Evolutionary conservation across 2,113 vertebrate species (phyloP).

Genomic region (Bothrops jararaca): DNA sequence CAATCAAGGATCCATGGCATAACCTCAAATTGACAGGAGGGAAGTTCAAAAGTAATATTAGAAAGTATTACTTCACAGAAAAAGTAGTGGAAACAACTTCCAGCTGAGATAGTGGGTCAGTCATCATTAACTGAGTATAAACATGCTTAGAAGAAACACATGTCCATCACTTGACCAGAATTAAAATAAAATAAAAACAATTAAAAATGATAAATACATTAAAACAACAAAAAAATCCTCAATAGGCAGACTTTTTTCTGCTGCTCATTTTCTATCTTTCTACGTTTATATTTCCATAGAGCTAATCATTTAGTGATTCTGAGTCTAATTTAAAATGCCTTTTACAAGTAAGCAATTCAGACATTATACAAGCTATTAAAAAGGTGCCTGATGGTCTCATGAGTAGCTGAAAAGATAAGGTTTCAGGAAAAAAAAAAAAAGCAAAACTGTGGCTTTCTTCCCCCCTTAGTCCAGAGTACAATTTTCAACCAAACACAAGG

Average conservation of each 20-base stretch:
- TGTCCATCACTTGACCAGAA: neutral
- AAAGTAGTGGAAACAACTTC: neutral
- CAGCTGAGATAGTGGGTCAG: neutral
- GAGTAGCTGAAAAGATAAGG: neutral
- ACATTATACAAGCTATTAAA: neutral
- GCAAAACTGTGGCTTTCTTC: neutral
- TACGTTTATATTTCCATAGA: neutral
- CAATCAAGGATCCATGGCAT: neutral
- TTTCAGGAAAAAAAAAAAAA: neutral
- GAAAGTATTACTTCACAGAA: neutral
- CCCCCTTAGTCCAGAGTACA: neutral
- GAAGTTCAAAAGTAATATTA: neutral
- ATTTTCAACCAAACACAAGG: neutral
- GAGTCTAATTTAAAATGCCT: neutral
- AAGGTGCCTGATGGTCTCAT: neutral
- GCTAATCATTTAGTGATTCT: neutral
- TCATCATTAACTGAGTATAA: neutral
- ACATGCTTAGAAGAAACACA: neutral
- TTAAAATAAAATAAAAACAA: neutral
- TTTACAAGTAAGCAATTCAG: neutral
- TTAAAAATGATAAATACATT: neutral
- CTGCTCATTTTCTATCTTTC: neutral
- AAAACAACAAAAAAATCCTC: neutral
- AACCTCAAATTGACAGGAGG: neutral
- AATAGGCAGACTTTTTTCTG: neutral